Conservation (phyloP, 2,888 invertebrate genomes). For the Thymelicus sylvestris region DNA sequence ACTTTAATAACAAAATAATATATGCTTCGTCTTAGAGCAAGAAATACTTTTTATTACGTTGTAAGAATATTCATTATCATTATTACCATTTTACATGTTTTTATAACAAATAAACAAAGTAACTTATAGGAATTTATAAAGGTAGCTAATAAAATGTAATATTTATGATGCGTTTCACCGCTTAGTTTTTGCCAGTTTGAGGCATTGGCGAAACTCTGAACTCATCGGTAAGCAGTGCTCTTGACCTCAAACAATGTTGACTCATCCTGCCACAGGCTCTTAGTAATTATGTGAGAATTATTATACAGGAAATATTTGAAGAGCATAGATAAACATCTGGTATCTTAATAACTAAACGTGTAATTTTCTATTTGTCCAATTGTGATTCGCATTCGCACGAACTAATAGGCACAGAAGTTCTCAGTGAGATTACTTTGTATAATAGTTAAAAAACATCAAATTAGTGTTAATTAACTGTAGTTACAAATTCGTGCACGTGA, state of each 20-base stretch:
- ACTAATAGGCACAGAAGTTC: not conserved
- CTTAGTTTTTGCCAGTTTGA: conserved; percentile 47
- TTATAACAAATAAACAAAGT: not conserved
- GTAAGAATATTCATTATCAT: no score
- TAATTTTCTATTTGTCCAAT: conserved; percentile 25
- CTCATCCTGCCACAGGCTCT: conserved; percentile 53
- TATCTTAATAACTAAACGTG: conserved; percentile 6
- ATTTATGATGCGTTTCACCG: not conserved
- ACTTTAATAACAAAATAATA: no score
- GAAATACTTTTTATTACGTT: no score
- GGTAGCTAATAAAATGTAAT: not conserved
- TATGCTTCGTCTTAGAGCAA: no score
- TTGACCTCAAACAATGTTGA: conserved; percentile 70
- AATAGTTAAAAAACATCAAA: not conserved
- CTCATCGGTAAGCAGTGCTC: conserved; percentile 73
- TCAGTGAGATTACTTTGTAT: conserved; percentile 1
- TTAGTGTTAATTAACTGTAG: no score
- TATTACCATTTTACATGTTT: no score
- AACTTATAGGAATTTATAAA: not conserved
- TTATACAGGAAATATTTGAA: conserved; percentile 32
- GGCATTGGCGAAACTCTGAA: conserved; percentile 67
- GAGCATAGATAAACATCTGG: conserved; percentile 16
- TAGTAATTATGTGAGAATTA: conserved; percentile 49
- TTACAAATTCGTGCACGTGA: no score
- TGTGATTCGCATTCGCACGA: conserved; percentile 18